Conservation (phyloP, 1,140 invertebrate species). For the Drosophila mayri region DNA sequence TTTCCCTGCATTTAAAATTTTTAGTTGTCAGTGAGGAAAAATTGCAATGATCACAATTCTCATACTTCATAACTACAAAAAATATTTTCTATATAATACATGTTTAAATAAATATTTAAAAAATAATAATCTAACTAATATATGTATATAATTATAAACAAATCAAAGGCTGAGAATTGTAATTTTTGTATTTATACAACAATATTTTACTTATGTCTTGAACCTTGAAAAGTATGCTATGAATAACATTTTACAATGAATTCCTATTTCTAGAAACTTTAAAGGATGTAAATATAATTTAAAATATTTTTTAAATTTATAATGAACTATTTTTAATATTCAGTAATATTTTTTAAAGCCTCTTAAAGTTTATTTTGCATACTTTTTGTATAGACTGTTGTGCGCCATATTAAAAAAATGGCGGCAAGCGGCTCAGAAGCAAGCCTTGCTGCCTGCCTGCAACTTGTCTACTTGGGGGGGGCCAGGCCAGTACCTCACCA, state of each 20-base stretch:
- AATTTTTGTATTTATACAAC: background rate
- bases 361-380: constrained; percentile 1
- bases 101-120: background rate
- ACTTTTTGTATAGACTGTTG: constrained; percentile 36
- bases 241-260: background rate
- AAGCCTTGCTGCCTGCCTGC: constrained; percentile 60
- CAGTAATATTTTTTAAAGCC: background rate
- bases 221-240: background rate
- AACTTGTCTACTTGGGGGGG: constrained; percentile 49
- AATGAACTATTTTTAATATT: background rate
- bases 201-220: background rate
- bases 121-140: background rate
- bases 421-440: constrained; percentile 62
- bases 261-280: too few species aligned
- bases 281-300: too few species aligned
- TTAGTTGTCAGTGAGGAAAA: too few species aligned
- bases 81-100: background rate
- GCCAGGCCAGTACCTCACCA: background rate
- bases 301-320: background rate
- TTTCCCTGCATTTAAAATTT: too few species aligned
- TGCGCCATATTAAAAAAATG: constrained; percentile 81
- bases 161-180: too few species aligned
- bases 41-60: too few species aligned
- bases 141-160: background rate
- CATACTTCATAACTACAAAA: too few species aligned